A percentile compares a stretch with the other conserved stretches of the same genome.
phyloP scores from a whole-genome alignment of 1,140 invertebrate species.

The Drosophila arizonae region DNA sequence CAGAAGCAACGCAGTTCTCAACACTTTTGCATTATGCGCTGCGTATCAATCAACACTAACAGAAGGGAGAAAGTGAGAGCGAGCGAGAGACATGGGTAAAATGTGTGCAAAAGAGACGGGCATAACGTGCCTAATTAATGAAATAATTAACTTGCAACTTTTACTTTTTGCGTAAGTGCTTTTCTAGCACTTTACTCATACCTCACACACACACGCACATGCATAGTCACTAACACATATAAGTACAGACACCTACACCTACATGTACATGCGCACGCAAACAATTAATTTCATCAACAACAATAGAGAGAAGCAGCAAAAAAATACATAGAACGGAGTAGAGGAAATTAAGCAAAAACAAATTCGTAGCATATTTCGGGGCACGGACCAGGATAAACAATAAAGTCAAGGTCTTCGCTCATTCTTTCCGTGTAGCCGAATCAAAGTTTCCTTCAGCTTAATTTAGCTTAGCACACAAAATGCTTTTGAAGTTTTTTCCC shows the following conservation, averaged over 20 bases:
- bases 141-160: slow-evolving; percentile 69
- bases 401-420: slow-evolving; percentile 25
- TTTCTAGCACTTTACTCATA: slow-evolving; percentile 44
- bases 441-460: slow-evolving; percentile 2
- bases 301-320: slow-evolving; percentile 14
- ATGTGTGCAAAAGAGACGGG: neutral
- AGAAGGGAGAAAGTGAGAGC: neutral
- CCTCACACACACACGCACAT: neutral
- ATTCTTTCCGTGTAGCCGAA: neutral
- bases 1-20: slow-evolving; percentile 25
- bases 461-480: slow-evolving; percentile 14
- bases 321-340: slow-evolving; percentile 13
- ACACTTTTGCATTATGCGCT: slow-evolving; percentile 36
- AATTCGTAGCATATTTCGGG: slow-evolving; percentile 36
- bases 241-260: slow-evolving; percentile 12
- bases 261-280: slow-evolving; percentile 41
- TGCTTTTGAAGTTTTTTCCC: slow-evolving; percentile 2
- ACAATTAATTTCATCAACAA: slow-evolving; percentile 61
- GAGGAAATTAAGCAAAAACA: slow-evolving; percentile 13
- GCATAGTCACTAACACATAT: slow-evolving; percentile 5
- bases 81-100: neutral
- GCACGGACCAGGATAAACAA: slow-evolving; percentile 21
- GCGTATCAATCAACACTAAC: slow-evolving; percentile 58
- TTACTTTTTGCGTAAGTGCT: slow-evolving; percentile 59
- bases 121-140: slow-evolving; percentile 52